A percentile compares a stretch with the other conserved stretches of the same genome.
These are phyloP conservation scores for Eupelmus urozonus DNA, from an alignment of 2,888 invertebrate genomes.

Conservation along the genomic window DNA sequence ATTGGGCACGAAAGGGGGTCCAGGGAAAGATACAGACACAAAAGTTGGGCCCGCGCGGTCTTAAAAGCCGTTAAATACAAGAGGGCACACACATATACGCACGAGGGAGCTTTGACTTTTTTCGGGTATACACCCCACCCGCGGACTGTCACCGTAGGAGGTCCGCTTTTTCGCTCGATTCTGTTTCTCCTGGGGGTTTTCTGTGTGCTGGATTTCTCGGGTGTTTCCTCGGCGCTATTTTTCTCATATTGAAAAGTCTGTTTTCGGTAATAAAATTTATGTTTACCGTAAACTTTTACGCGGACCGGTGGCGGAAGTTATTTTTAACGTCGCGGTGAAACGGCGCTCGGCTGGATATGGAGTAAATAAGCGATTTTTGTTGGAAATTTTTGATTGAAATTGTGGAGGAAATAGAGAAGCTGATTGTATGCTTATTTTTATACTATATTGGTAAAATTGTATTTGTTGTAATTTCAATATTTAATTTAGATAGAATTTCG, in stretches of 20 bases:
- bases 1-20: constrained; percentile 64
- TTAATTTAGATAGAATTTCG: no score
- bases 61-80: constrained; percentile 73
- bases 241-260: neutral
- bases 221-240: neutral
- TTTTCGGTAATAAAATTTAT: neutral
- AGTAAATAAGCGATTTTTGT: no score
- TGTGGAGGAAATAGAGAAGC: no score
- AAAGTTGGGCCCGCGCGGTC: constrained; percentile 47
- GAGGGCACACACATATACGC: constrained; percentile 68
- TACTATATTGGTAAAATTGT: no score
- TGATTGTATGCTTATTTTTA: no score
- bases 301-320: no score
- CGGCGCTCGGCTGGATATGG: no score
- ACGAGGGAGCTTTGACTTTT: constrained; percentile 66
- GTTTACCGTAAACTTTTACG: neutral
- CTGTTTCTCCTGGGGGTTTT: no score
- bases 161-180: constrained; percentile 62
- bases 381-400: no score
- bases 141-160: constrained; percentile 68
- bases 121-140: constrained; percentile 65
- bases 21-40: constrained; percentile 51
- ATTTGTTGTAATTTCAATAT: no score
- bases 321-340: no score
- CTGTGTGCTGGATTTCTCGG: neutral